Evolutionary conservation across 2,113 vertebrate genomes (phyloP), one percentile per base, ranked within the genome.

Genomic region (Burhinus bistriatus): DNA sequence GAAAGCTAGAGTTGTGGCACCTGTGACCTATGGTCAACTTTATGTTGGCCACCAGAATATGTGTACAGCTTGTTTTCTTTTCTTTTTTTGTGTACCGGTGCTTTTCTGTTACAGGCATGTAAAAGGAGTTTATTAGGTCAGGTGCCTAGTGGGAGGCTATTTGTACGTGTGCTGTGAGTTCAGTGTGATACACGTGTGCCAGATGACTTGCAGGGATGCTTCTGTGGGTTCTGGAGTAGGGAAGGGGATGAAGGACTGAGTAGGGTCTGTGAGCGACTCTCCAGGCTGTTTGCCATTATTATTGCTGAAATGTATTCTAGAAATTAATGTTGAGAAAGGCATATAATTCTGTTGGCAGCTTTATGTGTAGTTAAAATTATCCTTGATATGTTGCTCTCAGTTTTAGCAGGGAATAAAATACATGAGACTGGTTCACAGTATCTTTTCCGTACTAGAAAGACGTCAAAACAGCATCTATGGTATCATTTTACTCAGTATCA

Each of bases 121-220:
- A 64, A 57, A 88, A 75, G 58, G 36, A 84, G 8, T 44, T 83
- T 64, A 34, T 44, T 80, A 45, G 17, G 16, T 71, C 17, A 36
- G 26, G 57, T 76, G 15, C 32, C 21, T 52, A 36, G 30, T 26
- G 42, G 25, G 27, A 65, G 15, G 26, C 57, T 83, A 1, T 82
- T 73, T 62, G 34, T 66, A 14, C 0, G 0, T 62, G 15, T 45
- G 7, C 42, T 79, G 26, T 23, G 38, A 72, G 38, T 58, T 83
- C 3, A 2, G 12, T 55, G 49, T 57, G 25, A 27, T 73, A 17
- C 13, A 6, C 1, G 1, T 49, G 47, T 5, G 1, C 20, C 18
- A 38, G 27, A 26, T 64, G 32, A 34, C 10, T 72, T 83, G 14
- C 45, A 45, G 36, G 15, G 32, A 19, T 42, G 12, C 21, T 44